Percentiles rank a stretch among this genome's conserved stretches.
These are phyloP conservation scores for Microplitis deprimator DNA, from an alignment of 2,888 invertebrate species.

Conservation along the genomic window DNA sequence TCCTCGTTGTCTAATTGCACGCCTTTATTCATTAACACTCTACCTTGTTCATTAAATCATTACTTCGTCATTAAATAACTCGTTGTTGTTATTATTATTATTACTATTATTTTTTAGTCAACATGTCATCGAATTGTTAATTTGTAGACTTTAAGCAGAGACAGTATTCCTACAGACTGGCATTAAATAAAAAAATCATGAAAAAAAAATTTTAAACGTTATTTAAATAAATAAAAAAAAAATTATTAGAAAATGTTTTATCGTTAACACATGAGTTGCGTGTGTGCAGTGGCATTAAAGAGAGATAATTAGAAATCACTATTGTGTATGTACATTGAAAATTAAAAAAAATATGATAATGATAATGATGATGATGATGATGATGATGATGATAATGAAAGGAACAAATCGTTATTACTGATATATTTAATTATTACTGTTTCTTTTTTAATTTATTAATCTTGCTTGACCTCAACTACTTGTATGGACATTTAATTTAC, in stretches of 20 bases:
- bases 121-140: not conserved
- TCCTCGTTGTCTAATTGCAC: constrained; percentile 12
- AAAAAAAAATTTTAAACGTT: not conserved
- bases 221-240: constrained; percentile 26
- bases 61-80: constrained; percentile 23
- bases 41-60: constrained; percentile 4
- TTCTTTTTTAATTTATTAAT: constrained; percentile 45
- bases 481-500: constrained; percentile 25
- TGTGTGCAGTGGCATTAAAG: constrained; percentile 69
- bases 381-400: not conserved
- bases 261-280: constrained; percentile 62
- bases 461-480: constrained; percentile 36
- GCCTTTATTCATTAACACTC: constrained; percentile 18
- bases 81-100: constrained; percentile 12
- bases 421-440: constrained; percentile 12
- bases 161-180: constrained; percentile 68
- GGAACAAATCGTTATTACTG: constrained; percentile 34
- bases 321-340: constrained; percentile 59
- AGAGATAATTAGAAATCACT: constrained; percentile 56
- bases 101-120: no score
- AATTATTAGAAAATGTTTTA: constrained; percentile 56
- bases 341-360: constrained; percentile 16
- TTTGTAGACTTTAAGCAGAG: constrained; percentile 46
- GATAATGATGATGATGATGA: not conserved
- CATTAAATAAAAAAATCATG: constrained; percentile 54